phyloP scores from a whole-genome alignment of 2,797 vertebrate genomes.

The Euthynnus affinis region DNA sequence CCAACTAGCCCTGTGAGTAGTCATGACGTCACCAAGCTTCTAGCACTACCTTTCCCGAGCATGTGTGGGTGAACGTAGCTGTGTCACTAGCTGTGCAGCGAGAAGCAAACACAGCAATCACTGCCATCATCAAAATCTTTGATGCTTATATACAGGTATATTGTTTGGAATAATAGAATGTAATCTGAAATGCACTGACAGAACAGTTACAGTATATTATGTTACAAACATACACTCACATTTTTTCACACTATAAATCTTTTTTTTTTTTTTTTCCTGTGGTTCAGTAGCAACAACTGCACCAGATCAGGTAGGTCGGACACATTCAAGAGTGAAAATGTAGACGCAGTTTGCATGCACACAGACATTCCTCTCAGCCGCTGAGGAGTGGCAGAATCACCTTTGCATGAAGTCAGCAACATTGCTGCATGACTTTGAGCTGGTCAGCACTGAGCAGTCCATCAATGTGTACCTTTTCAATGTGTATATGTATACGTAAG shows the following conservation, averaged over 20 bases:
- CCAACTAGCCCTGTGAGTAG: too few species aligned
- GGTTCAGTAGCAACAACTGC: conserved; percentile 89
- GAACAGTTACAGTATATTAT: neutral
- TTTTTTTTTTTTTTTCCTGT: conserved; percentile 70
- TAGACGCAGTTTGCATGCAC: conserved; percentile 64
- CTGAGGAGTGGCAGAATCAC: conserved; percentile 39
- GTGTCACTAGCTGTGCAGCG: too few species aligned
- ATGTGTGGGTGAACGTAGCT: too few species aligned
- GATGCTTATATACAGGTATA: too few species aligned
- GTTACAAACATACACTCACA: conserved; percentile 24
- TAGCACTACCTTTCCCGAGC: too few species aligned
- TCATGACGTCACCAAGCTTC: too few species aligned
- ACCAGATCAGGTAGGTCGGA: conserved; percentile 91
- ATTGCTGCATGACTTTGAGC: conserved; percentile 74
- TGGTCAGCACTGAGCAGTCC: conserved; percentile 34
- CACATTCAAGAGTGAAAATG: conserved; percentile 16
- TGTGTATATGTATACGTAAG: neutral
- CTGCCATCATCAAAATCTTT: neutral
- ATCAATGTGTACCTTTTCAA: neutral
- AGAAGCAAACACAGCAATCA: neutral
- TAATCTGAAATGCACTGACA: too few species aligned
- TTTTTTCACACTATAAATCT: neutral
- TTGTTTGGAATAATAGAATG: too few species aligned
- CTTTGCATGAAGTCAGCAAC: conserved; percentile 75
- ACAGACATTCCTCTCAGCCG: conserved; percentile 31